These are phyloP conservation scores for Thymelicus lineola DNA, from an alignment of 2,888 invertebrate species.

Conservation along the genomic window DNA sequence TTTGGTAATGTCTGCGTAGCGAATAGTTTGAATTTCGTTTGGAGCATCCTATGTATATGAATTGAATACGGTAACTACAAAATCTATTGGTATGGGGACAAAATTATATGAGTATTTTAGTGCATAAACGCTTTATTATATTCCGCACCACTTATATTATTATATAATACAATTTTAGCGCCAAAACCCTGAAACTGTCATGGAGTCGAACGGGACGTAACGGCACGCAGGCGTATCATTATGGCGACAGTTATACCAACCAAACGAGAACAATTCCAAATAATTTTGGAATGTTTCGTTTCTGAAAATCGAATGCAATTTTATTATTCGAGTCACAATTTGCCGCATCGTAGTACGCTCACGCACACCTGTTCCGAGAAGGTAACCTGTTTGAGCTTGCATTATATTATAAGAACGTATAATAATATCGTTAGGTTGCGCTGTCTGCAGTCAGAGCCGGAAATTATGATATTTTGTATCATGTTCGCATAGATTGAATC, in stretches of 20 bases:
- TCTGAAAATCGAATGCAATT: conserved; percentile 40
- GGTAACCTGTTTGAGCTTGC: conserved; percentile 40
- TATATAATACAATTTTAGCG: neutral
- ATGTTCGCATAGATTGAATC: conserved; percentile 23
- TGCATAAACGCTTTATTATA: no score
- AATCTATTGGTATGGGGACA: no score
- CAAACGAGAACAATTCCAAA: neutral
- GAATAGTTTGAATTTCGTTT: no score
- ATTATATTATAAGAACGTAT: conserved; percentile 36
- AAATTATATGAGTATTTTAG: no score
- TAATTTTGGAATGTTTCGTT: conserved; percentile 27
- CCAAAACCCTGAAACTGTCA: neutral
- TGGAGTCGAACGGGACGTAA: neutral
- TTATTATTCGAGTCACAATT: conserved; percentile 43
- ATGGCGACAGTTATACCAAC: neutral
- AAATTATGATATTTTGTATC: conserved; percentile 37
- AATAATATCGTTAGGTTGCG: conserved; percentile 35
- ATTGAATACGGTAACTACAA: no score
- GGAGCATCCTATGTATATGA: no score
- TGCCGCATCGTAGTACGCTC: conserved; percentile 33
- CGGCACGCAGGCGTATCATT: no score
- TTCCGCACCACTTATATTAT: no score
- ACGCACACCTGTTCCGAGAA: conserved; percentile 44
- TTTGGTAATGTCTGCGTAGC: no score
- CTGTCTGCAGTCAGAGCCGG: conserved; percentile 32